phyloP scores from a whole-genome alignment of 2,797 vertebrate species.

The Agapornis canus region DNA sequence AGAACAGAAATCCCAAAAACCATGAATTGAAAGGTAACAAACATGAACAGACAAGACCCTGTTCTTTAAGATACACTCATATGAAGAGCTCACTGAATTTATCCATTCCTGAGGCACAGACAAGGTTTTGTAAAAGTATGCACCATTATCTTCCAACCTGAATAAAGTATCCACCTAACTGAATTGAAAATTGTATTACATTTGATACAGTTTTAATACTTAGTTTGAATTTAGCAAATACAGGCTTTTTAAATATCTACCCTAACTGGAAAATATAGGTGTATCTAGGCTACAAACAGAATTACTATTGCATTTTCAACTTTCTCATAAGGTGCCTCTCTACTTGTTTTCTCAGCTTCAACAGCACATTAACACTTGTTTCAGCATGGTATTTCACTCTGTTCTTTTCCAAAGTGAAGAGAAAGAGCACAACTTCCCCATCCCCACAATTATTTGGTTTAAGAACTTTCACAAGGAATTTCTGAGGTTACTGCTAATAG shows the following conservation, averaged over 20 bases:
- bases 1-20: neutral
- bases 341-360: neutral
- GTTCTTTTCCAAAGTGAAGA: neutral
- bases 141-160: neutral
- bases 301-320: neutral
- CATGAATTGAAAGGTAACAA: neutral
- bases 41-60: neutral
- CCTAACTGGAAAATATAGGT: neutral
- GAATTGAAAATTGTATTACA: neutral
- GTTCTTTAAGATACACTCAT: neutral
- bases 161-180: neutral
- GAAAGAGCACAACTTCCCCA: neutral
- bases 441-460: neutral
- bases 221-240: neutral
- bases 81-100: neutral
- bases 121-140: fast-evolving
- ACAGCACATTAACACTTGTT: neutral
- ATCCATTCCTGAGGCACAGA: neutral
- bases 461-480: neutral
- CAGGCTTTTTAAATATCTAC: neutral
- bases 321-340: neutral
- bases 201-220: neutral
- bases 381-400: neutral
- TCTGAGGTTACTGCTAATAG: neutral
- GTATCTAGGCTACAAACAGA: neutral